A percentile compares a stretch with the other conserved stretches of the same genome.
Conservation (phyloP, 2,888 invertebrate genomes). For the Phyllotreta cruciferae region DNA sequence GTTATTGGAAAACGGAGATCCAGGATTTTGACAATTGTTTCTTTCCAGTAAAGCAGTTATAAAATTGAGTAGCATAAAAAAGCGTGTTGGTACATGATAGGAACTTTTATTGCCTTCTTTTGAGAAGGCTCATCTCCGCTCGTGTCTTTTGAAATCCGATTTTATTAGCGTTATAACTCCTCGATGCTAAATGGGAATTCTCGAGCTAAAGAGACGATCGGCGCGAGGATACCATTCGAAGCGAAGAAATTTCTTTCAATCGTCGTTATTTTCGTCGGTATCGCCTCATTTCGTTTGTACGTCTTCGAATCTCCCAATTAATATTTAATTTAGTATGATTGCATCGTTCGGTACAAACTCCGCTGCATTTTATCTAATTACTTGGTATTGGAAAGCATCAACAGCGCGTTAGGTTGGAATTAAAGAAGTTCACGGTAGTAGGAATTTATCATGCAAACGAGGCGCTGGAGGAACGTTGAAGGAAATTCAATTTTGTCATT, state of each 20-base stretch:
- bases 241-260: background rate
- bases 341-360: no score
- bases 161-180: conserved; percentile 26
- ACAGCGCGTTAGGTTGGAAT: no score
- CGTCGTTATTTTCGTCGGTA: conserved; percentile 6
- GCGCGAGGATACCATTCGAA: conserved; percentile 7
- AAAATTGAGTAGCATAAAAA: background rate
- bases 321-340: no score
- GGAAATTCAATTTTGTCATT: conserved; percentile 12
- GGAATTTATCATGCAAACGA: no score
- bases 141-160: conserved; percentile 25
- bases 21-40: background rate
- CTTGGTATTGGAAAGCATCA: no score
- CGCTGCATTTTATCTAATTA: no score
- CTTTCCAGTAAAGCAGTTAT: background rate
- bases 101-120: background rate
- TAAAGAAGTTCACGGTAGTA: no score
- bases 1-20: no score
- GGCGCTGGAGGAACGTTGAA: background rate
- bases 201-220: conserved; percentile 6
- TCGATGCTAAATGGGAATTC: conserved; percentile 26
- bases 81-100: background rate
- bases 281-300: background rate
- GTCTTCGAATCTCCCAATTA: no score
- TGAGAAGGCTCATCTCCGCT: conserved; percentile 2